Base-by-base conservation (phyloP, 2,797 vertebrate genomes). In the Periophthalmus magnuspinnatus region DNA sequence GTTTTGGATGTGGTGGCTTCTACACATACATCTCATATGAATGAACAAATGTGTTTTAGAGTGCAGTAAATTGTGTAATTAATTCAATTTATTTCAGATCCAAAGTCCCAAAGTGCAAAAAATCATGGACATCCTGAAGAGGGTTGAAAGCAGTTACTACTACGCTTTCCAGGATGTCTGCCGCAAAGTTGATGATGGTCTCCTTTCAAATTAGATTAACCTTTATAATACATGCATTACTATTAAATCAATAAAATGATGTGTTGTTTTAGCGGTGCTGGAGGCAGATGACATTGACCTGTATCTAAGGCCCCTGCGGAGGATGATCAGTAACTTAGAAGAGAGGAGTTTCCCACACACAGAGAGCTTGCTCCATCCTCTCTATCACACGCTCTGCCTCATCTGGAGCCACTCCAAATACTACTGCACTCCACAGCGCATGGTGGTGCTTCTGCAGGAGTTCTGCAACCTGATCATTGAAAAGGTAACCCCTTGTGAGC, bases 381-480 rank as follows among this genome's bases (percentile, higher is more conserved):
- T 95, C 84, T 96, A 94, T 89, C 94, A 94, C 87, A 91, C 94
- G 22, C 95, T 99, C 69, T 95, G 96, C 84, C 95, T 96, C 78
- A 91, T 94, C 89, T 99, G 97, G 96, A 96, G 91, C 76, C 82
- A 83, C 82, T 98, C 96, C 76, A 90, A 82, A 68, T 85, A 91
- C 86, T 93, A 89, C 79, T 94, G 94, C 86, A 89, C 81, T 68
- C 94, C 94, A 54, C 86, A 86, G 54, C 93, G 93, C 81, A 93
- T 92, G 76, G 92, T 94, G 85, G 92, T 95, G 63, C 93, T 95
- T 69, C 87, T 96, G 71, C 90, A 92, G 75, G 93, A 96, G 84
- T 95, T 96, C 91, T 95, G 93, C 88, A 96, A 95, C 91, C 90
- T 96, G 72, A 92, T 97, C 75, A 94, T 96, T 78, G 95, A 96